phyloP scores from a whole-genome alignment of 2,113 vertebrate genomes.

The Laticauda colubrina region DNA sequence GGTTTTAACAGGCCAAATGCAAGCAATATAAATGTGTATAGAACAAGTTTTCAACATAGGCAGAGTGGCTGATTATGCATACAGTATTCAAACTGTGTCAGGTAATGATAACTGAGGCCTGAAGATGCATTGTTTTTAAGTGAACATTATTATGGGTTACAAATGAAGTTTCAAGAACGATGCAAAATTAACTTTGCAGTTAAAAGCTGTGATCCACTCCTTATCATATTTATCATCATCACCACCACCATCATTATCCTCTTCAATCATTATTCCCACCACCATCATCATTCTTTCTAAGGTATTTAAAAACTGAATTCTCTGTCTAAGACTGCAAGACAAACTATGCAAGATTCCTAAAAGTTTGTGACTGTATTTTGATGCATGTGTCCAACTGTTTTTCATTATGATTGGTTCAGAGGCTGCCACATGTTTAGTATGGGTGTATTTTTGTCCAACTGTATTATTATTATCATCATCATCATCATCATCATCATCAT shows the following conservation, averaged over 20 bases:
- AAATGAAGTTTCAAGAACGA: conserved; percentile 7
- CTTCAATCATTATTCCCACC: neutral
- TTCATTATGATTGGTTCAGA: neutral
- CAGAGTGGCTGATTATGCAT: conserved; percentile 4
- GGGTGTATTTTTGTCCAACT: neutral
- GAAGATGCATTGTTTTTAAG: conserved; percentile 25
- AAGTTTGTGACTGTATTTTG: neutral
- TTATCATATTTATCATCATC: neutral
- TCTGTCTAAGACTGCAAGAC: neutral
- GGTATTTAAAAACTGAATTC: neutral
- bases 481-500: too few relatives aligned
- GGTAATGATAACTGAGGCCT: conserved; percentile 33
- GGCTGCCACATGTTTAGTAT: neutral
- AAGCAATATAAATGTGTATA: conserved; percentile 52
- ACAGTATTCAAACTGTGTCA: neutral
- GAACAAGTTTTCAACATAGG: conserved; percentile 32
- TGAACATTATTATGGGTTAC: neutral
- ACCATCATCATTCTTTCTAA: neutral
- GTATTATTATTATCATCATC: neutral
- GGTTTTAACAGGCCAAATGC: conserved; percentile 59
- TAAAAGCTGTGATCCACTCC: neutral
- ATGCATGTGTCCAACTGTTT: neutral
- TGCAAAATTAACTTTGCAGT: conserved; percentile 20
- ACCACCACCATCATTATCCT: neutral
- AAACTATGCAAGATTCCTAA: neutral